phyloP scores from a whole-genome alignment of 2,888 invertebrate species.

The Nomada hirtipes region DNA sequence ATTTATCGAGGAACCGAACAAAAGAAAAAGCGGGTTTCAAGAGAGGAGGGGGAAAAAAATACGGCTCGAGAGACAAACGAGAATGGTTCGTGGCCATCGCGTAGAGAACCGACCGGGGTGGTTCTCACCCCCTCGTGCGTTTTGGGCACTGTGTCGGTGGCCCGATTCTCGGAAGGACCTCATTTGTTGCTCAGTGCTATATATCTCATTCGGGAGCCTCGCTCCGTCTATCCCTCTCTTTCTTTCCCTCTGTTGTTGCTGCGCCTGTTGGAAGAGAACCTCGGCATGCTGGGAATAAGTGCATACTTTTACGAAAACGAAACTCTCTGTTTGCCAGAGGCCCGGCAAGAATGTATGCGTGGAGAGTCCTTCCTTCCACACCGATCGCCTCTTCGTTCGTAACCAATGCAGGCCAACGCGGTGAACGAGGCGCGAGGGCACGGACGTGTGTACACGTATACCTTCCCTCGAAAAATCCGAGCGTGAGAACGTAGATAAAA shows the following conservation, averaged over 20 bases:
- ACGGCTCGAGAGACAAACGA: constrained; percentile 39
- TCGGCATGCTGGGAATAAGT: constrained; percentile 71
- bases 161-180: constrained; percentile 84
- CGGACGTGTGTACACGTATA: constrained; percentile 20
- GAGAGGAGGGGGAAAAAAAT: constrained; percentile 41
- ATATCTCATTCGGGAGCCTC: constrained; percentile 80
- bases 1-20: no score
- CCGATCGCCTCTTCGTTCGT: constrained; percentile 40
- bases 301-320: constrained; percentile 72
- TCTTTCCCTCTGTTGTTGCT: constrained; percentile 38
- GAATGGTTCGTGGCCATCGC: constrained; percentile 69
- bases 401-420: constrained; percentile 39
- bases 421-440: constrained; percentile 48
- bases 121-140: constrained; percentile 80
- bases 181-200: constrained; percentile 84
- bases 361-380: constrained; percentile 29
- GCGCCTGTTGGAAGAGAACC: constrained; percentile 59
- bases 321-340: constrained; percentile 52
- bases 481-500: constrained; percentile 71
- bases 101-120: constrained; percentile 75
- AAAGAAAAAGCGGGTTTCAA: constrained; percentile 25
- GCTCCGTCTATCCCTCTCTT: constrained; percentile 21
- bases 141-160: constrained; percentile 83
- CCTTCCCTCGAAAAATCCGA: constrained; percentile 58
- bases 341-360: constrained; percentile 23